Conservation (phyloP, 2,888 invertebrate species). For the Apamea sordens region DNA sequence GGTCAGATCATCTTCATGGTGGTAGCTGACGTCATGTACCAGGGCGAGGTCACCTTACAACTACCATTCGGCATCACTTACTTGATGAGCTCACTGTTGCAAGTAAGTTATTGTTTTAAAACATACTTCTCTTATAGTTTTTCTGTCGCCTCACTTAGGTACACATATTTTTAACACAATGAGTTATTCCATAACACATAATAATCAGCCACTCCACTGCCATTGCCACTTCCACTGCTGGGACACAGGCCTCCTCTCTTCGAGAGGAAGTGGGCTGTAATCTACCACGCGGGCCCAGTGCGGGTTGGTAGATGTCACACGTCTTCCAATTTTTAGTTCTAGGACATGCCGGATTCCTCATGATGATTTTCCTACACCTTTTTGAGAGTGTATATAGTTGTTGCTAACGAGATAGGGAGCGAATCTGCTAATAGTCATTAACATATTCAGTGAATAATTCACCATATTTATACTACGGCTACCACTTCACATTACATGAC, state of each 20-base stretch:
- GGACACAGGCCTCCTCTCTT: neutral
- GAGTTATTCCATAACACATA: neutral
- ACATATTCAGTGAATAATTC: neutral
- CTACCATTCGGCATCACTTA: slow-evolving; percentile 95
- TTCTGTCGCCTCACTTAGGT: neutral
- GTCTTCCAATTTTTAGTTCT: neutral
- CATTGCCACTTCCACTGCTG: neutral
- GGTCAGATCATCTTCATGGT: slow-evolving; percentile 96
- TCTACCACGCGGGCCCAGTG: no score
- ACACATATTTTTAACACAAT: neutral
- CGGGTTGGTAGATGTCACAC: neutral
- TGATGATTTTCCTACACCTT: neutral
- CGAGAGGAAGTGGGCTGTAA: no score
- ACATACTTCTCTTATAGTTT: neutral
- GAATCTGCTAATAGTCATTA: neutral
- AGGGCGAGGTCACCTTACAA: slow-evolving; percentile 92
- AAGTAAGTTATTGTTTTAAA: slow-evolving; percentile 87
- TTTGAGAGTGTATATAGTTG: neutral
- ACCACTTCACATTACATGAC: neutral
- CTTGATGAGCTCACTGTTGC: slow-evolving; percentile 93
- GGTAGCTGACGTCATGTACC: slow-evolving; percentile 94
- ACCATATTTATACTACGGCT: neutral
- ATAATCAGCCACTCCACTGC: neutral
- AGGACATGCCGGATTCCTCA: neutral
- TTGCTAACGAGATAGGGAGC: neutral